phyloP scores from a whole-genome alignment of 2,888 invertebrate species.

The Cheilosia urbana region DNA sequence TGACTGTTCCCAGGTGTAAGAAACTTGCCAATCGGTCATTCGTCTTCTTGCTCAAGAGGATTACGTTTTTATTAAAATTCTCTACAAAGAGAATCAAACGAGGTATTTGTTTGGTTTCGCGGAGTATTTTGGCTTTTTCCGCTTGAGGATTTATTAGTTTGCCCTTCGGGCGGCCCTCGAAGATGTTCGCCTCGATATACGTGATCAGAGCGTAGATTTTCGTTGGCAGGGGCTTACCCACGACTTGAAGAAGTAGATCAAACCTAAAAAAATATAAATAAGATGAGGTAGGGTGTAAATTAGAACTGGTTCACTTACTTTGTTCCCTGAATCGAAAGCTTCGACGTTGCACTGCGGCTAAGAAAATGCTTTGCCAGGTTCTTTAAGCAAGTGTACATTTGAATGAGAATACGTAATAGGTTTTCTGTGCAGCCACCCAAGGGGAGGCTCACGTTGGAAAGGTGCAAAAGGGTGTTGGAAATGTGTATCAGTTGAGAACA shows the following conservation, averaged over 20 bases:
- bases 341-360: constrained; percentile 82
- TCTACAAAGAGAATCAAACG: constrained; percentile 87
- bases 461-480: constrained; percentile 84
- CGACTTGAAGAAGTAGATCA: constrained; percentile 84
- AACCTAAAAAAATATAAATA: constrained; percentile 81
- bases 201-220: constrained; percentile 85
- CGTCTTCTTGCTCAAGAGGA: constrained; percentile 86
- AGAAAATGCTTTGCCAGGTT: constrained; percentile 87
- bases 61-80: constrained; percentile 86
- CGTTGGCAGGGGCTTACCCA: constrained; percentile 85
- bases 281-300: too few species aligned
- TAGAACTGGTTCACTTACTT: constrained; percentile 74
- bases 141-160: constrained; percentile 83
- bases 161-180: constrained; percentile 78
- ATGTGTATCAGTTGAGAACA: constrained; percentile 86
- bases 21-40: constrained; percentile 84
- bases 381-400: constrained; percentile 85
- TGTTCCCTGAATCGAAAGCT: constrained; percentile 78
- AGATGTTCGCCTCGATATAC: constrained; percentile 85
- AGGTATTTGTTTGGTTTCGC: constrained; percentile 87
- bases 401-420: constrained; percentile 85
- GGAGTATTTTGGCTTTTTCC: constrained; percentile 85
- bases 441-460: constrained; percentile 85
- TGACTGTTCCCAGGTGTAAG: constrained; percentile 86
- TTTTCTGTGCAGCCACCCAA: constrained; percentile 85